Evolutionary conservation across 2,888 invertebrate genomes (phyloP).

Genomic region (Candidula unifasciata): DNA sequence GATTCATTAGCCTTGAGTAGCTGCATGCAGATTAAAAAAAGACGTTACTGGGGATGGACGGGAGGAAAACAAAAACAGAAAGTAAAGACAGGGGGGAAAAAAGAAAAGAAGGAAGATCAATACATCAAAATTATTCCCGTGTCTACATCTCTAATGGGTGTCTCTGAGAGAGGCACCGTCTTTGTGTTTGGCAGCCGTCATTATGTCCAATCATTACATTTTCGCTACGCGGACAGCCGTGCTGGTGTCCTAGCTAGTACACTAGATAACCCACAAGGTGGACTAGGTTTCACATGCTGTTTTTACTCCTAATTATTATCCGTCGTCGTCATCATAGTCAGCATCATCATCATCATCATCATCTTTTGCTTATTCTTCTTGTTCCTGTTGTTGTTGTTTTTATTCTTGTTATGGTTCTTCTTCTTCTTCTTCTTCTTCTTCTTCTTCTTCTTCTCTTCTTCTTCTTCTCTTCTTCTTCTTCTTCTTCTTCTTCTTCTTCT

Average conservation of each 20-base stretch:
- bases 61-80: no score
- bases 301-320: background rate
- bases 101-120: background rate
- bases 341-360: background rate
- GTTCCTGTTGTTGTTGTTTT: no score
- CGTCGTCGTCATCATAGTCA: background rate
- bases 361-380: background rate
- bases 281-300: background rate
- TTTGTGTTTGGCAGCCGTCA: no score
- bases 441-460: background rate
- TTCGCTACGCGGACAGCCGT: background rate
- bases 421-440: constrained; percentile 5
- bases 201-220: background rate
- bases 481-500: background rate
- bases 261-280: background rate
- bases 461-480: background rate
- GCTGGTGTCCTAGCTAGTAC: background rate
- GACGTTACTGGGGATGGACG: no score
- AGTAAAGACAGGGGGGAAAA: no score
- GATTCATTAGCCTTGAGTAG: constrained; percentile 23
- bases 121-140: no score
- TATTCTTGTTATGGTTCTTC: background rate
- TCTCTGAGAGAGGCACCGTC: no score
- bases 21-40: no score
- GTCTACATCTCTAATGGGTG: no score